phyloP scores from a whole-genome alignment of 2,113 vertebrate genomes.

The Agelaius phoeniceus region DNA sequence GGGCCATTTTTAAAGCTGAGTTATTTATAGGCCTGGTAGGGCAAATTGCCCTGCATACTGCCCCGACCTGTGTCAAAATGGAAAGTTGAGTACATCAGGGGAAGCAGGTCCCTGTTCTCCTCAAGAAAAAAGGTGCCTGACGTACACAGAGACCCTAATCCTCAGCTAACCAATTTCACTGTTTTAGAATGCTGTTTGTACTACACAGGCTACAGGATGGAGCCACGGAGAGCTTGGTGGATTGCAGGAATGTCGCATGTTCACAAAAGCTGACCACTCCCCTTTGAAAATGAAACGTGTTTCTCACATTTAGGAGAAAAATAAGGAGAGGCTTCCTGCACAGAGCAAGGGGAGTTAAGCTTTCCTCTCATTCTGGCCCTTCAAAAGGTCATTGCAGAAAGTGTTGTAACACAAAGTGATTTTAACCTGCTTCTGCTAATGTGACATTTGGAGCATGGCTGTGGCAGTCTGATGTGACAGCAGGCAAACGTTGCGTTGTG shows the following conservation, averaged over 20 bases:
- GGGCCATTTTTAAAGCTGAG: background rate
- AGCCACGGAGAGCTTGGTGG: fast-evolving
- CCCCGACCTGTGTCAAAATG: background rate
- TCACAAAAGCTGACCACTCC: background rate
- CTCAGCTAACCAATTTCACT: background rate
- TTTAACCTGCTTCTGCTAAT: conserved; percentile 65
- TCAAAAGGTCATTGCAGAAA: conserved; percentile 61
- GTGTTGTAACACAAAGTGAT: conserved; percentile 53
- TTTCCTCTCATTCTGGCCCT: conserved; percentile 4
- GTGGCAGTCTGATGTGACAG: conserved; percentile 58
- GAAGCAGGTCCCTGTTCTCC: too few relatives aligned
- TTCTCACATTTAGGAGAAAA: conserved; percentile 32
- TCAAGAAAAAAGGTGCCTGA: too few relatives aligned
- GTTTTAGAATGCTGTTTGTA: background rate
- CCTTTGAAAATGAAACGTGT: background rate
- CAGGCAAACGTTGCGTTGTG: background rate
- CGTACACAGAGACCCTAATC: background rate
- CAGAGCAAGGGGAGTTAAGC: background rate
- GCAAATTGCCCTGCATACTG: background rate
- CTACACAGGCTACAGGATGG: background rate
- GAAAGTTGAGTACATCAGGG: background rate
- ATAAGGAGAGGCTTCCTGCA: conserved; percentile 4
- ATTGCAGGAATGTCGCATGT: background rate
- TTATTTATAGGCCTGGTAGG: background rate
- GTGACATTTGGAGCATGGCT: conserved; percentile 72